A percentile compares a stretch with the other conserved stretches of the same genome.
phyloP scores from a whole-genome alignment of 2,888 invertebrate species.

The Sturmia bella region DNA sequence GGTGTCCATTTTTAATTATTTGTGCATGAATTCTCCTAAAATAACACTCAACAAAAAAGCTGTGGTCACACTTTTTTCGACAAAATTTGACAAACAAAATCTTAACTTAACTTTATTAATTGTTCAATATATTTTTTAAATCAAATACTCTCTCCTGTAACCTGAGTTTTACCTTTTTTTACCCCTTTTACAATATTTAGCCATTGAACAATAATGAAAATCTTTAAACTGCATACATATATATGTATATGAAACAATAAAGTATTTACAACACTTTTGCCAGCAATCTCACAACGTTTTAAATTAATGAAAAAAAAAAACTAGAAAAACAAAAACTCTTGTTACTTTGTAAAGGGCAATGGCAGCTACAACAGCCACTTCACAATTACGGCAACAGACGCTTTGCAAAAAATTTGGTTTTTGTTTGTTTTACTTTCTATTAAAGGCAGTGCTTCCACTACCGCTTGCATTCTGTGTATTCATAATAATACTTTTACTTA shows the following conservation, averaged over 20 bases:
- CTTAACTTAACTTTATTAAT: too few relatives aligned
- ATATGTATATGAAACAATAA: conserved; percentile 8
- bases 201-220: not conserved
- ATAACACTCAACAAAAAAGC: too few relatives aligned
- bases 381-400: not conserved
- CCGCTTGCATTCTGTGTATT: not conserved
- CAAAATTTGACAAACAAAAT: too few relatives aligned
- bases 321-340: not conserved
- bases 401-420: not conserved
- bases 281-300: conserved; percentile 1
- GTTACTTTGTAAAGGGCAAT: conserved; percentile 20
- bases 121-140: too few relatives aligned
- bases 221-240: not conserved
- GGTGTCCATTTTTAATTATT: too few relatives aligned
- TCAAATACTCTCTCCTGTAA: too few relatives aligned
- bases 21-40: too few relatives aligned
- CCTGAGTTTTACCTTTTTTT: too few relatives aligned
- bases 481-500: conserved; percentile 48
- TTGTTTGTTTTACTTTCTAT: conserved; percentile 1
- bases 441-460: not conserved
- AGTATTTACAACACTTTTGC: conserved; percentile 13
- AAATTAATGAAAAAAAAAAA: not conserved
- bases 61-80: too few relatives aligned
- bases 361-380: not conserved
- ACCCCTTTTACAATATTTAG: too few relatives aligned